Conservation (phyloP, 2,113 vertebrate genomes). For the Brienomyrus brachyistius region DNA sequence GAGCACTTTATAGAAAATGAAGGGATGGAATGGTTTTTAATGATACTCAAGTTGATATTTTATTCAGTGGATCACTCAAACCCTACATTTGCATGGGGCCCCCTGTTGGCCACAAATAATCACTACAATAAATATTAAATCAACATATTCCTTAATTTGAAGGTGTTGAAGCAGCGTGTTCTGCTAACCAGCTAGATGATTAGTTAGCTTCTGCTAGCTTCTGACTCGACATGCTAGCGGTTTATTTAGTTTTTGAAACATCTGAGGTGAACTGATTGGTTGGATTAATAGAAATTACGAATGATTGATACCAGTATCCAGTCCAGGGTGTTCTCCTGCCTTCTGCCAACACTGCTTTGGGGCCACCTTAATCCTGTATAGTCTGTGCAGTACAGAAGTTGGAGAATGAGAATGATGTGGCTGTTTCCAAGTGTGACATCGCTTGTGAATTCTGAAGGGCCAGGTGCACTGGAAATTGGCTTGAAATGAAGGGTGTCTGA, state of each 20-base stretch:
- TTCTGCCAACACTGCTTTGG: not conserved
- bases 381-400: not conserved
- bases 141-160: not conserved
- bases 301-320: not conserved
- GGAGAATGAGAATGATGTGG: not conserved
- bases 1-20: not conserved
- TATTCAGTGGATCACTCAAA: not conserved
- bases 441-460: not conserved
- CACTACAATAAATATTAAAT: not conserved
- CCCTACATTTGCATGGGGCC: not conserved
- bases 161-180: not conserved
- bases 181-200: not conserved
- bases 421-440: not conserved
- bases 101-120: not conserved
- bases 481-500: not conserved
- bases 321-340: no score
- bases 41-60: not conserved
- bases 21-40: not conserved
- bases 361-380: not conserved
- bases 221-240: no score
- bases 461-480: not conserved
- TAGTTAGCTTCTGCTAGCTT: not conserved
- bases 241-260: not conserved
- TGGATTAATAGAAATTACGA: not conserved
- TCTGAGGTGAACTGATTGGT: not conserved